A percentile compares a stretch with the other conserved stretches of the same genome.
These are phyloP conservation scores for Drosophila subquinaria DNA, from an alignment of 2,888 invertebrate species.

Conservation along the genomic window DNA sequence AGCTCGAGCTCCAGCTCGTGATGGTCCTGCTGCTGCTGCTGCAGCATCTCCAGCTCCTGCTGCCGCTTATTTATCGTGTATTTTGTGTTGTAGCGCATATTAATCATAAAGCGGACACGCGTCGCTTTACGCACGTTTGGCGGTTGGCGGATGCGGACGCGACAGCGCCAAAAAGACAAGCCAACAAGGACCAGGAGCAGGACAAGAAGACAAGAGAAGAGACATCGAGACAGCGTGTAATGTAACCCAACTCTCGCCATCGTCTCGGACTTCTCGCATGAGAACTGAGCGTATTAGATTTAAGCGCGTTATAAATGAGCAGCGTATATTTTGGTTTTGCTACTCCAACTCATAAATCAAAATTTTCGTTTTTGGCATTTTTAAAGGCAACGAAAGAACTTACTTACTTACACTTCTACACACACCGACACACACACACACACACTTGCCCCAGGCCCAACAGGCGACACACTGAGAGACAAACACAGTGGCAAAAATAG, in stretches of 20 bases:
- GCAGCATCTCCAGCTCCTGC: conserved; percentile 1
- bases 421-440: conserved; percentile 19
- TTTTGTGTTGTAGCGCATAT: conserved; percentile 80
- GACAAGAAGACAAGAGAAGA: conserved; percentile 4
- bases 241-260: conserved; percentile 53
- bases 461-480: conserved; percentile 15
- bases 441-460: conserved; percentile 22
- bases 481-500: conserved; percentile 38
- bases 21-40: background rate
- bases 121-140: conserved; percentile 82
- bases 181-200: conserved; percentile 26
- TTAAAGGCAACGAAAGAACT: conserved; percentile 63
- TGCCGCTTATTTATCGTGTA: conserved; percentile 69
- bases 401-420: conserved; percentile 34
- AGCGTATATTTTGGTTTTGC: conserved; percentile 72
- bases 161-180: conserved; percentile 67
- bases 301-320: conserved; percentile 80
- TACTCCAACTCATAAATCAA: conserved; percentile 73
- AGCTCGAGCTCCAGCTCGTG: background rate
- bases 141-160: conserved; percentile 68
- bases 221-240: conserved; percentile 42
- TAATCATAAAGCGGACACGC: conserved; percentile 81
- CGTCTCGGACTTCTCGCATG: conserved; percentile 52
- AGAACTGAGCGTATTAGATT: conserved; percentile 75
- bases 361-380: conserved; percentile 79